These are phyloP conservation scores for Acromyrmex charruanus DNA, from an alignment of 1,140 invertebrate species.

Conservation along the genomic window DNA sequence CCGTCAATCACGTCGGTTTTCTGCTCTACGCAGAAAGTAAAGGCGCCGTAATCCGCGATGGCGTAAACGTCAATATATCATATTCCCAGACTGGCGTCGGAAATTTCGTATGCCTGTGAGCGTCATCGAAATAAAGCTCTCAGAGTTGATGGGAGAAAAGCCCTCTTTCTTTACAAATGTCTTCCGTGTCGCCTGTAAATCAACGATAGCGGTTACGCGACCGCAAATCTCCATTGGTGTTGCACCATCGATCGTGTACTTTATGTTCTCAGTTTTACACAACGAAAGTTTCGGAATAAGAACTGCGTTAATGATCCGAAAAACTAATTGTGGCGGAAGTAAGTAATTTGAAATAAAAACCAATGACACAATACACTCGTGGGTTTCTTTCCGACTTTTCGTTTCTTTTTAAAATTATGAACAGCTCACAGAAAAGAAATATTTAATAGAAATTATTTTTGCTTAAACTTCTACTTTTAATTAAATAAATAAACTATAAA, in stretches of 20 bases:
- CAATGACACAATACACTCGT: not conserved
- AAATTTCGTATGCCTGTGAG: constrained; percentile 39
- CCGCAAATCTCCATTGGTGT: too few relatives aligned
- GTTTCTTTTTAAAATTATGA: not conserved
- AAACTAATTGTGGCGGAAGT: not conserved
- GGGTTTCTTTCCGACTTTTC: not conserved
- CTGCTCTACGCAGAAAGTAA: constrained; percentile 17
- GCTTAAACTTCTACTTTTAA: not conserved
- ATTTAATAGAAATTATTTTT: not conserved
- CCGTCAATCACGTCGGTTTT: constrained; percentile 58
- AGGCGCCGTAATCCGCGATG: constrained; percentile 32
- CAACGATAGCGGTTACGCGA: not conserved
- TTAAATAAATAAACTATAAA: not conserved
- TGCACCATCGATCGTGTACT: not conserved
- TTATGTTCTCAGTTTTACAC: not conserved
- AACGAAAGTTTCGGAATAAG: not conserved
- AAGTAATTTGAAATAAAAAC: not conserved
- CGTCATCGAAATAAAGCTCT: constrained; percentile 38
- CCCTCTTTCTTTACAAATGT: not conserved
- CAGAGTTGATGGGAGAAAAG: not conserved
- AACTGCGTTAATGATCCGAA: not conserved
- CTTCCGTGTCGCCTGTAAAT: not conserved
- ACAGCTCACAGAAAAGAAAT: not conserved
- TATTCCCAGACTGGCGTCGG: not conserved
- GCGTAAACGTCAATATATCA: constrained; percentile 55